phyloP scores from a whole-genome alignment of 1,140 invertebrate genomes.

The Hirudo medicinalis region DNA sequence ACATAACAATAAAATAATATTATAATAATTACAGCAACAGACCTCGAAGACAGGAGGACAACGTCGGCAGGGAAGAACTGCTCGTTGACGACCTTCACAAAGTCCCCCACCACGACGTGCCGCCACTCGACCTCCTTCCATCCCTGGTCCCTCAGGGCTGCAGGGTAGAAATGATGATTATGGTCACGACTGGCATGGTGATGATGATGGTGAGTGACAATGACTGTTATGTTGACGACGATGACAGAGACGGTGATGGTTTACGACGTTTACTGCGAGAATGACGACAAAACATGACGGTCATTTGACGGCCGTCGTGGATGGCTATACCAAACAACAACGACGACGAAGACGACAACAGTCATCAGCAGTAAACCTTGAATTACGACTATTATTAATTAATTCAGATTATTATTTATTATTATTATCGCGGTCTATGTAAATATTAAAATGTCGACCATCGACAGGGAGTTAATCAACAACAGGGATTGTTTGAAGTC shows the following conservation, averaged over 20 bases:
- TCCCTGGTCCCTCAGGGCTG: slow-evolving; percentile 50
- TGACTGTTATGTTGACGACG: neutral
- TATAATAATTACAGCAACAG: neutral
- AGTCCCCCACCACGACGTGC: slow-evolving; percentile 72
- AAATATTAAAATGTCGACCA: neutral
- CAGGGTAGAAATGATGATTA: slow-evolving; percentile 25
- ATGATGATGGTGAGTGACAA: neutral
- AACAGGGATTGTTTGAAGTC: neutral
- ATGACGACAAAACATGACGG: neutral
- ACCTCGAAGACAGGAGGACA: slow-evolving; percentile 57
- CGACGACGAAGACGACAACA: neutral
- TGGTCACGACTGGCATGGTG: neutral
- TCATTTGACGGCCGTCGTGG: too few species aligned
- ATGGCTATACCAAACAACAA: too few species aligned
- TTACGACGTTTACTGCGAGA: too few species aligned
- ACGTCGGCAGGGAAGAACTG: slow-evolving; percentile 61
- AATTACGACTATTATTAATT: too few species aligned
- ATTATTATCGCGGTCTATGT: too few species aligned
- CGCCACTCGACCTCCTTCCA: slow-evolving; percentile 80
- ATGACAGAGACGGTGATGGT: neutral
- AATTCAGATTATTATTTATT: too few species aligned
- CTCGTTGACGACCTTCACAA: slow-evolving; percentile 64
- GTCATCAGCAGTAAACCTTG: too few species aligned
- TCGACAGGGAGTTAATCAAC: neutral
- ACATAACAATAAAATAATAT: too few species aligned